phyloP scores from a whole-genome alignment of 53 echinoderm and acorn worm genomes.

The Glandiceps talaboti region DNA sequence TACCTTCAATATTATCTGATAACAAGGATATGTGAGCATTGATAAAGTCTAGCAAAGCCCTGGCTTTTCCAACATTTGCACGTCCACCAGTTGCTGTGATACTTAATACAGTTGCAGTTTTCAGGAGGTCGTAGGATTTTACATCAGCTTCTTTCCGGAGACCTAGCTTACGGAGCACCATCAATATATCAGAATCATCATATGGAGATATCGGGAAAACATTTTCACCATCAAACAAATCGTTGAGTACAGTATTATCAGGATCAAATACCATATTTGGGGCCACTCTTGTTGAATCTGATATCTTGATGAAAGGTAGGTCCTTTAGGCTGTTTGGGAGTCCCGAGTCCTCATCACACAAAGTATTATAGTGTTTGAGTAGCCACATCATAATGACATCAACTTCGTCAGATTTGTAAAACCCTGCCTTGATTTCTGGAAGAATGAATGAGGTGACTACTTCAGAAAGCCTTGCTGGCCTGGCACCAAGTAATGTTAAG shows the following conservation, averaged over 20 bases:
- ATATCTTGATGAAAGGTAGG: slow-evolving; percentile 25
- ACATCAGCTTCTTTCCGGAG: background rate
- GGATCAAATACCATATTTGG: slow-evolving; percentile 41
- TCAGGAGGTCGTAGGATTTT: background rate
- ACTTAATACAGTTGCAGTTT: background rate
- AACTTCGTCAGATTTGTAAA: slow-evolving; percentile 5
- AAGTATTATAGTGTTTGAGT: background rate
- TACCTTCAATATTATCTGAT: background rate
- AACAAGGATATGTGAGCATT: too few species aligned
- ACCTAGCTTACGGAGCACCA: background rate
- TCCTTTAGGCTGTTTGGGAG: background rate
- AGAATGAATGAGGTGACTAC: slow-evolving; percentile 14
- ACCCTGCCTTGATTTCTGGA: slow-evolving; percentile 13
- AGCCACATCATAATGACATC: slow-evolving; percentile 24
- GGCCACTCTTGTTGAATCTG: background rate
- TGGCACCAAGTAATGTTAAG: background rate
- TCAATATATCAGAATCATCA: background rate
- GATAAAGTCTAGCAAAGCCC: background rate
- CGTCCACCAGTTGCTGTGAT: background rate
- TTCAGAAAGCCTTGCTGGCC: background rate
- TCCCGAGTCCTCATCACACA: background rate
- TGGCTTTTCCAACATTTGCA: background rate
- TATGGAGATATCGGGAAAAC: slow-evolving; percentile 30
- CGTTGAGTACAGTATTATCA: slow-evolving; percentile 5
- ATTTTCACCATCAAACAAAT: slow-evolving; percentile 17